Evolutionary conservation across 2,797 vertebrate species (phyloP).

Genomic region (Natrix natrix): DNA sequence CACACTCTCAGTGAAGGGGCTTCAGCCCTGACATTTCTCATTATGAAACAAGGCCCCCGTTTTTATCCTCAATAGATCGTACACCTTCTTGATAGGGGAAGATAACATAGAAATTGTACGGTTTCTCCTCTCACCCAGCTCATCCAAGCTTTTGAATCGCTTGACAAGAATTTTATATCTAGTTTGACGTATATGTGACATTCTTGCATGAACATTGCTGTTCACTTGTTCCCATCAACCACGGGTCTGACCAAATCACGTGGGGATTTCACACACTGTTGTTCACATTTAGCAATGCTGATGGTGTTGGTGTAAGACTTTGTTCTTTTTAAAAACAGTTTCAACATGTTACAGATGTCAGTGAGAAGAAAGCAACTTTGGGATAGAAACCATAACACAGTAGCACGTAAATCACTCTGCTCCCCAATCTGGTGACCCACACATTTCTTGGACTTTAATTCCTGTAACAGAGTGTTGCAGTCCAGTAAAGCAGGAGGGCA

Average conservation of each 20-base stretch:
- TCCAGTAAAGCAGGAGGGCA: background rate
- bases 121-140: slow-evolving; percentile 1
- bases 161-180: background rate
- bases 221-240: background rate
- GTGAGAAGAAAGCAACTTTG: background rate
- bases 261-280: background rate
- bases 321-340: background rate
- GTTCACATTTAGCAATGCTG: background rate
- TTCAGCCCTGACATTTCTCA: background rate
- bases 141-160: background rate
- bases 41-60: background rate
- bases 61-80: background rate
- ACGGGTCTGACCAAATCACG: no score
- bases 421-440: background rate
- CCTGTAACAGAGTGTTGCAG: background rate
- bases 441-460: background rate
- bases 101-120: background rate
- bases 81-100: slow-evolving; percentile 3
- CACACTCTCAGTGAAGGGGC: background rate
- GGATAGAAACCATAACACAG: background rate
- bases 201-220: background rate
- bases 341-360: background rate
- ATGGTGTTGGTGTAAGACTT: background rate
- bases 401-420: background rate
- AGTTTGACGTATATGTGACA: background rate